These are phyloP conservation scores for Saccopteryx leptura DNA, from an alignment of 2,113 vertebrate genomes.

Conservation along the genomic window DNA sequence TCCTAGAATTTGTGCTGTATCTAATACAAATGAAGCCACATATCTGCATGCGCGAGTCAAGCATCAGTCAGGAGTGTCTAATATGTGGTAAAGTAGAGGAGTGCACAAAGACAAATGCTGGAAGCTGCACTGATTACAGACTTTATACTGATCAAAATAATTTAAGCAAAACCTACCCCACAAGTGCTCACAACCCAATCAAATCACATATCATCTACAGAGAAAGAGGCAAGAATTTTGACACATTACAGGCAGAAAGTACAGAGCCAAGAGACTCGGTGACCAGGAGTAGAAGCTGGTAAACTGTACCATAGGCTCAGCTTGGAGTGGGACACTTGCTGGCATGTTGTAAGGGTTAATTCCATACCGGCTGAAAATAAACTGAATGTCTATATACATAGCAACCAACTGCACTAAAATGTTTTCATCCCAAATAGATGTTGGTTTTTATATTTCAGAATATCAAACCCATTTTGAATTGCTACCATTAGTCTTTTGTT, in stretches of 20 bases:
- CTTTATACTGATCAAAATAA: background rate
- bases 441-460: conserved; percentile 59
- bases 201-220: background rate
- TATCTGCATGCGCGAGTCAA: background rate
- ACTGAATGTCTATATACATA: background rate
- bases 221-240: background rate
- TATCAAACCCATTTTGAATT: background rate
- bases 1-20: background rate
- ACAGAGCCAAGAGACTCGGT: background rate
- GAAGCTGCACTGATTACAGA: background rate
- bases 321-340: background rate
- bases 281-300: background rate
- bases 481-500: conserved; percentile 6
- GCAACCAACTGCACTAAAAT: background rate
- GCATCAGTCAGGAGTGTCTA: background rate
- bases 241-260: background rate
- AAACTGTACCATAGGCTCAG: background rate
- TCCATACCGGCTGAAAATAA: background rate
- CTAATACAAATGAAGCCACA: background rate
- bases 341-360: background rate
- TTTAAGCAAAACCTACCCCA: background rate
- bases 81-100: background rate
- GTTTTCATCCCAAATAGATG: background rate
- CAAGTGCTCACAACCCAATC: background rate
- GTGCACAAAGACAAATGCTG: background rate